phyloP scores from a whole-genome alignment of 2,797 vertebrate genomes.

The Smutsia temminckii region DNA sequence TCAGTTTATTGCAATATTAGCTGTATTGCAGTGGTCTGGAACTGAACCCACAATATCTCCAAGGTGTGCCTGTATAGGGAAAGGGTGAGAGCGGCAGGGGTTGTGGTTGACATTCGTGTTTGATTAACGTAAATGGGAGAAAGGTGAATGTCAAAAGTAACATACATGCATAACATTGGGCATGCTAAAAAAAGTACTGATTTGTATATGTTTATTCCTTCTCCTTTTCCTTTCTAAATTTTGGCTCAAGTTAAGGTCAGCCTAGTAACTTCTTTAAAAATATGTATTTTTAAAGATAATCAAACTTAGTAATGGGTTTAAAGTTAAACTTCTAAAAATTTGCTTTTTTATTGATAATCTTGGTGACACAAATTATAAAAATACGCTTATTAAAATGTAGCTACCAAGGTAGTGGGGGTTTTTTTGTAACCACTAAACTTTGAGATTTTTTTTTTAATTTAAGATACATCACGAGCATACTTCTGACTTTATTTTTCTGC shows the following conservation, averaged over 20 bases:
- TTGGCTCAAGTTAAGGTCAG: background rate
- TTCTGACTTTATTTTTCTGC: slow-evolving; percentile 1
- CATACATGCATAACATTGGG: background rate
- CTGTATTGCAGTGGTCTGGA: too few species aligned
- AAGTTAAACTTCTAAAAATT: background rate
- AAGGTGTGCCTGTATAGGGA: background rate
- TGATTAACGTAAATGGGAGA: background rate
- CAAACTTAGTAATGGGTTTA: background rate
- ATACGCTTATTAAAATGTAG: background rate
- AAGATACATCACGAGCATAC: background rate
- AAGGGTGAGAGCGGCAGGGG: background rate
- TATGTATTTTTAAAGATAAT: background rate
- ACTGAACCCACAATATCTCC: too few species aligned
- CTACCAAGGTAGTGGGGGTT: background rate
- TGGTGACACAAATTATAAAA: background rate
- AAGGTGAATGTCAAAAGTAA: background rate
- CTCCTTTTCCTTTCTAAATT: background rate
- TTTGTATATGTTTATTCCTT: background rate
- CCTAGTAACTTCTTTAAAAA: slow-evolving; percentile 27
- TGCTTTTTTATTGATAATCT: background rate
- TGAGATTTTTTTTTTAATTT: background rate
- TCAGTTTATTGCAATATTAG: too few species aligned
- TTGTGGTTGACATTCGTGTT: background rate
- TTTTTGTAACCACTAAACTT: background rate
- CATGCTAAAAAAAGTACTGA: background rate